Evolutionary conservation across 2,113 vertebrate genomes (phyloP), one percentile per base, ranked within the genome.

Genomic region (Albula glossodonta): DNA sequence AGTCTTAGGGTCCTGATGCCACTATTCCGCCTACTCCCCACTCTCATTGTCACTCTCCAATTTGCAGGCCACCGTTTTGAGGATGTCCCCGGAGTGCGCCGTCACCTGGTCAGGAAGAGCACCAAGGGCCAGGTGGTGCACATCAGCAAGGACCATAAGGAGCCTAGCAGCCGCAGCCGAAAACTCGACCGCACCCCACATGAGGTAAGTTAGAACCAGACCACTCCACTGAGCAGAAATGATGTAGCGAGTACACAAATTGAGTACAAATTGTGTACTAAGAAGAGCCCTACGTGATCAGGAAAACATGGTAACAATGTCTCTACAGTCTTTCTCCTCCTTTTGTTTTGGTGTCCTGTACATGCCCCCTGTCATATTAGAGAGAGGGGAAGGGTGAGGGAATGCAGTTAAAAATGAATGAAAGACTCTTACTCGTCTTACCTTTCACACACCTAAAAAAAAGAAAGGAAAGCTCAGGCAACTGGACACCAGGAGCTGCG

Each of bases 101-200:
- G 96, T 80, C 97, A 98, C 92, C 92, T 97, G 86, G 96, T 98
- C 15, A 95, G 95, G 81, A 97, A 97, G 91, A 96, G 95, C 2
- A 93, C 96, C 90, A 98, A 96, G 90, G 95, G 93, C 0, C 95
- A 96, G 3, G 86, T 94, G n/a, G 87, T 94, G 0, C 96, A 96
- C 12, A 86, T 94, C 52, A 89, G 93, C 91, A 96, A 94, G 89
- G 96, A 97, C 66, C 95, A 96, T 86, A 92, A 88, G 5, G 94
- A 97, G 90, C 92, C 90, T n/a, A 95, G 94, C 63, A 90, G 89
- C 0, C 93, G 94, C 2, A 93, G 91, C 83, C 94, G 96, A 31
- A 93, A 93, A 79, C 92, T 94, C 0, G 94, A 97, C 88, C 94
- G 95, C 11, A 96, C 96, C 51, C 96, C 97, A 0, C 97, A 98